Evolutionary conservation across 1,140 invertebrate species (phyloP), one percentile per base, ranked within the genome.

Genomic region (Leptinotarsa defecta): DNA sequence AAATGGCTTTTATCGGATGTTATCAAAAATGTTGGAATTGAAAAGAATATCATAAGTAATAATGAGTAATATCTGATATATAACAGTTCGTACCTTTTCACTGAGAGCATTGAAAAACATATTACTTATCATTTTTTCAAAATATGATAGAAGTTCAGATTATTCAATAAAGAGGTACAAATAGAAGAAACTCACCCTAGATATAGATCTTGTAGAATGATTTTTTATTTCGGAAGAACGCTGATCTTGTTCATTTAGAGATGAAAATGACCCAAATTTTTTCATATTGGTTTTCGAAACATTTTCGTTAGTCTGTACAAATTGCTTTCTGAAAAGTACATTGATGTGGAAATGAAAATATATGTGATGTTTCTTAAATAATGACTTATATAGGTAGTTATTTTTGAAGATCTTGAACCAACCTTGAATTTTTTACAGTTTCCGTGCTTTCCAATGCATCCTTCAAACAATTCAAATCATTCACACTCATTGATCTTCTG

Each of bases 401-500:
- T 57, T 13, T 57, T 57, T 8, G 13, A 3, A 13, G 13, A 57
- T 17, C 17, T 15, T 57, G 52, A 57, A 57, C 52, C 52, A 15
- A 57, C 52, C 52, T 57, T 15, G 0, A 57, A 6, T 57, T 57
- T 15, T 57, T 4, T 57, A 5, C n/a, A 17, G 15, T 15, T 57
- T 57, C 52, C 15, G 0, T 0, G n/a, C 6, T 17, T 19, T 57
- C 15, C 15, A 15, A 57, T 57, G 52, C 52, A 57, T 57, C n/a
- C n/a, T 57, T 57, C n/a, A 57, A 57, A 57, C n/a, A 57, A 57
- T 67, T 22, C 64, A 67, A 24, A 67, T 67, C 64, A 15, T 22
- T 22, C 27, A 22, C 64, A 22, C 64, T 67, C 64, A 67, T 67
- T 19, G 64, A 48, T 69, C 43, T 69, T 34, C 68, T 69, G 19